A percentile compares a stretch with the other conserved stretches of the same genome.
Conservation (phyloP, 2,797 vertebrate genomes). For the Thunnus albacares region DNA sequence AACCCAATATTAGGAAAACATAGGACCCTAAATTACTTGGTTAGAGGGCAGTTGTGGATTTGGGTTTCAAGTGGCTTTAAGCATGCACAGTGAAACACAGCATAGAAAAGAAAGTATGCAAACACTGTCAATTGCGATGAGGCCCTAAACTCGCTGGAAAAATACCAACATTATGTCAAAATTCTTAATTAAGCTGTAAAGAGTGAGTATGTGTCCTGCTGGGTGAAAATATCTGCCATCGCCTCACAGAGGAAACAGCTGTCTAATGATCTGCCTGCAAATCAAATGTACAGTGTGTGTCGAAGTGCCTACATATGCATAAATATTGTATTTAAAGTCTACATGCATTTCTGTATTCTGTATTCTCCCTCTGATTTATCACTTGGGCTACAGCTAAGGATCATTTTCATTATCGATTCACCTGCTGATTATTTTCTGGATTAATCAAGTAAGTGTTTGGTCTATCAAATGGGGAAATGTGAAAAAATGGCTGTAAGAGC, state of each 20-base stretch:
- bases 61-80: neutral
- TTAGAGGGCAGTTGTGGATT: too few relatives aligned
- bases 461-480: neutral
- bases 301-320: neutral
- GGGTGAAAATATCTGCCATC: conserved; percentile 3
- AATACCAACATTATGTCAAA: accelerated
- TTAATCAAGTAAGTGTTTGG: neutral
- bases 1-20: too few relatives aligned
- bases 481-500: neutral
- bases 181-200: conserved; percentile 4
- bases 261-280: neutral
- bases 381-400: neutral
- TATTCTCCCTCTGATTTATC: neutral
- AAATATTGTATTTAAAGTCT: neutral
- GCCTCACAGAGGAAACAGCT: conserved; percentile 3
- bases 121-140: neutral
- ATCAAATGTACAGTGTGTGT: neutral
- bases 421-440: neutral
- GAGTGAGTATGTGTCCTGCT: neutral
- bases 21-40: too few relatives aligned
- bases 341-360: neutral
- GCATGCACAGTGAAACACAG: neutral
- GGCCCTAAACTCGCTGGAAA: neutral
- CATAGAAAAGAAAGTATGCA: too few relatives aligned
- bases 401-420: neutral